Conservation (phyloP, 2,797 vertebrate genomes). For the Sebastes wilsoni region DNA sequence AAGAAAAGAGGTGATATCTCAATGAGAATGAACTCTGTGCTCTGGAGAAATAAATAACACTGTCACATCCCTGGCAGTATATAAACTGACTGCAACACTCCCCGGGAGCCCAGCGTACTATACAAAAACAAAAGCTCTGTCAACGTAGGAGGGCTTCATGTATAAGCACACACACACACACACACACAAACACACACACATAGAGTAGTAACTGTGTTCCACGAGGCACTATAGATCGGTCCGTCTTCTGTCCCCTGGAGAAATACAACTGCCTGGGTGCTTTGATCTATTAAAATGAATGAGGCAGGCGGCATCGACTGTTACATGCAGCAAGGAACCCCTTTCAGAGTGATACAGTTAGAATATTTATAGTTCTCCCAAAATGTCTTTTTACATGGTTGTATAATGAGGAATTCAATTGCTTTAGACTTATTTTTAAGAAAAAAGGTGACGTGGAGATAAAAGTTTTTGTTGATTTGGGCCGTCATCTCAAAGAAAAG, state of each 20-base stretch:
- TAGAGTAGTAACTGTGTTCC: slow-evolving; percentile 10
- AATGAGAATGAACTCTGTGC: slow-evolving; percentile 13
- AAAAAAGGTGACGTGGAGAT: slow-evolving; percentile 53
- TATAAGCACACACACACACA: neutral
- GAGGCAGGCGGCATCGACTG: slow-evolving; percentile 62
- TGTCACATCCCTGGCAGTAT: slow-evolving; percentile 36
- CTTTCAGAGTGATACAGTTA: slow-evolving; percentile 59
- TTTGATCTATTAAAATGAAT: slow-evolving; percentile 77
- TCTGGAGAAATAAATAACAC: slow-evolving; percentile 37
- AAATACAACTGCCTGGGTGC: slow-evolving; percentile 43
- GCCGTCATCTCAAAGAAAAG: slow-evolving; percentile 12
- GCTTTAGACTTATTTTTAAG: slow-evolving; percentile 60
- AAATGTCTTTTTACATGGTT: slow-evolving; percentile 61
- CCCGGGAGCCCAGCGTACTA: slow-evolving; percentile 25
- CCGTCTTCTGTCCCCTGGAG: slow-evolving; percentile 51
- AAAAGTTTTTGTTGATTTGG: slow-evolving; percentile 29
- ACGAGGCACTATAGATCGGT: slow-evolving; percentile 50
- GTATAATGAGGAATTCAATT: slow-evolving; percentile 73
- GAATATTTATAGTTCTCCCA: slow-evolving; percentile 65
- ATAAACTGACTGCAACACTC: slow-evolving; percentile 50
- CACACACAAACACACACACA: slow-evolving; percentile 28
- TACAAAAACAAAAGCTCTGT: slow-evolving; percentile 48
- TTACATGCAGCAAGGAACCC: slow-evolving; percentile 54
- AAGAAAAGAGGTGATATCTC: slow-evolving; percentile 25
- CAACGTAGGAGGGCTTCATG: slow-evolving; percentile 38